These are phyloP conservation scores for Orchesella cincta DNA, from an alignment of 1,140 invertebrate genomes.

Conservation along the genomic window DNA sequence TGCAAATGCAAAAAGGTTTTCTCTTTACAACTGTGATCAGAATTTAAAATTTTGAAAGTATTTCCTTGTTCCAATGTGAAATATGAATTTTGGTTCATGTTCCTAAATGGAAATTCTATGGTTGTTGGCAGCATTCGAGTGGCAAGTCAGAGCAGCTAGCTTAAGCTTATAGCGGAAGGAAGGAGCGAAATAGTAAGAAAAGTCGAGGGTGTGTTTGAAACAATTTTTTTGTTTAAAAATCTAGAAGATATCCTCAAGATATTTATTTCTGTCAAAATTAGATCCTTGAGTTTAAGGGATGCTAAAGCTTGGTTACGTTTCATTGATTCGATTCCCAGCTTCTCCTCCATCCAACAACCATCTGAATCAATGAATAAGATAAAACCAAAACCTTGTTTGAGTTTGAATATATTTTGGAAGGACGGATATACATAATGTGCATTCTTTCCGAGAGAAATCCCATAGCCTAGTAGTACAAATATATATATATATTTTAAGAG, in stretches of 20 bases:
- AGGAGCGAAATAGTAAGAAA: background rate
- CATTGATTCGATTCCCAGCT: background rate
- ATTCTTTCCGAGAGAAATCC: too few relatives aligned
- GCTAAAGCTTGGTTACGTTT: background rate
- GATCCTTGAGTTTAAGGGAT: constrained; percentile 5
- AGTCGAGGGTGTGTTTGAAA: background rate
- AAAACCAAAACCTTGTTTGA: background rate
- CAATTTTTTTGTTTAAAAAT: constrained; percentile 27
- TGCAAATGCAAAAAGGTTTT: constrained; percentile 20
- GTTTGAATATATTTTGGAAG: background rate
- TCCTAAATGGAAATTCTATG: constrained; percentile 3
- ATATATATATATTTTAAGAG: too few relatives aligned
- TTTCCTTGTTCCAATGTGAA: constrained; percentile 8
- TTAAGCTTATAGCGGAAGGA: background rate
- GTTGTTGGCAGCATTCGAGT: background rate
- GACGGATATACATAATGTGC: background rate
- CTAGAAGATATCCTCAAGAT: constrained; percentile 16
- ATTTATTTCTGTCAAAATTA: constrained; percentile 27
- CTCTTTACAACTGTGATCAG: constrained; percentile 15
- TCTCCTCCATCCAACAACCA: background rate
- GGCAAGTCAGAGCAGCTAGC: too few relatives aligned
- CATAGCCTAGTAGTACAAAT: too few relatives aligned
- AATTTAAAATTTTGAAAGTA: constrained; percentile 27
- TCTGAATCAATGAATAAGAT: constrained; percentile 7
- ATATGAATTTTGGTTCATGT: background rate